phyloP scores from a whole-genome alignment of 2,888 invertebrate genomes.

The Microplitis deprimator region DNA sequence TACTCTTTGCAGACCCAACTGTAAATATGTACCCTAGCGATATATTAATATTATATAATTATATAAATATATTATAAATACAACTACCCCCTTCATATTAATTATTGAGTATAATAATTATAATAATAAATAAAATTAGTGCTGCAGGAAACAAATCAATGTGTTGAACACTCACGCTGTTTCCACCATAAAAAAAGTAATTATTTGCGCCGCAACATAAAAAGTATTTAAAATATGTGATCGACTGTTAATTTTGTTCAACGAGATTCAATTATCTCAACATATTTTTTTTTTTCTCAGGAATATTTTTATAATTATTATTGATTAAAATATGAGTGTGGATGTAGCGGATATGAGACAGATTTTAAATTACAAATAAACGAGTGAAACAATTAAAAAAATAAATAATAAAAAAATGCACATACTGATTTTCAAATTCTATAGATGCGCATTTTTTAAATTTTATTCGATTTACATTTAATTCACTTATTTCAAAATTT shows the following conservation, averaged over 20 bases:
- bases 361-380: no score
- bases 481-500: no score
- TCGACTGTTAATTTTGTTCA: slow-evolving; percentile 35
- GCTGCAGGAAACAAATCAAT: slow-evolving; percentile 47
- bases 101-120: slow-evolving; percentile 69
- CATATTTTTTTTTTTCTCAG: slow-evolving; percentile 21
- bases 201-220: slow-evolving; percentile 32
- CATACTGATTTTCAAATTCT: no score
- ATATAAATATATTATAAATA: slow-evolving; percentile 59
- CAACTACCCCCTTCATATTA: slow-evolving; percentile 65
- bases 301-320: slow-evolving; percentile 14
- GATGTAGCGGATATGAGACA: no score
- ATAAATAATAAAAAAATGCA: no score
- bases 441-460: no score
- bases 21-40: slow-evolving; percentile 71
- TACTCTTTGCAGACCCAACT: slow-evolving; percentile 48
- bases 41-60: slow-evolving; percentile 66
- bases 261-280: slow-evolving; percentile 38
- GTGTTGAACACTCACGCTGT: slow-evolving; percentile 30
- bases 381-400: no score
- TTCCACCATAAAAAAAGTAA: background rate
- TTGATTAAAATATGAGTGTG: background rate
- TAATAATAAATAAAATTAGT: slow-evolving; percentile 63
- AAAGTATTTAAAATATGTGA: slow-evolving; percentile 5
- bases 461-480: no score